These are phyloP conservation scores for Tholera decimalis DNA, from an alignment of 2,888 invertebrate genomes.

Conservation along the genomic window DNA sequence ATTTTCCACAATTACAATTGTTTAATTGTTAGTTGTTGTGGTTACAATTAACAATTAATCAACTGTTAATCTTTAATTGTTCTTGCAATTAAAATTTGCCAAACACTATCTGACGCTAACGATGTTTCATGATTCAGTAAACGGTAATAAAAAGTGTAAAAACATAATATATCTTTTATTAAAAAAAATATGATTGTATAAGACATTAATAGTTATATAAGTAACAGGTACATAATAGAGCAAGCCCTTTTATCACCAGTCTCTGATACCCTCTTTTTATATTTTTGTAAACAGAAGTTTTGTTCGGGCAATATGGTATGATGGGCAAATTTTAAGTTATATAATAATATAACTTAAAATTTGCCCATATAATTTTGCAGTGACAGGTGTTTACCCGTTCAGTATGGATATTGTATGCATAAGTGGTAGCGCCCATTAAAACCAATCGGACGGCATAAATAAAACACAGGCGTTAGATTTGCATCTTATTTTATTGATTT, in stretches of 20 bases:
- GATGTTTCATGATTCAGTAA: constrained; percentile 1
- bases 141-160: constrained; percentile 41
- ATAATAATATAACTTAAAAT: no score
- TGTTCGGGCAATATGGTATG: background rate
- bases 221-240: constrained; percentile 45
- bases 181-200: constrained; percentile 7
- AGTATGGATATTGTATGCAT: background rate
- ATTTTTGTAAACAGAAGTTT: no score
- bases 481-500: constrained; percentile 90
- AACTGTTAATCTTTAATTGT: no score
- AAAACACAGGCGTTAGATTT: constrained; percentile 83
- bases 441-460: constrained; percentile 66
- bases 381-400: background rate
- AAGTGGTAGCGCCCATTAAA: background rate
- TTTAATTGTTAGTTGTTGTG: no score
- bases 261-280: background rate
- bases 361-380: background rate
- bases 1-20: no score
- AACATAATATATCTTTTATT: constrained; percentile 34
- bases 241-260: background rate
- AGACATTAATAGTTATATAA: constrained; percentile 9
- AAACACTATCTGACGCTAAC: no score
- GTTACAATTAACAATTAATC: no score
- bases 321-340: background rate
- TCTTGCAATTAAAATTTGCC: no score